Percentiles rank a stretch among this genome's conserved stretches.
Evolutionary conservation across 1,140 invertebrate genomes (phyloP).

Genomic region (Lineus longissimus): DNA sequence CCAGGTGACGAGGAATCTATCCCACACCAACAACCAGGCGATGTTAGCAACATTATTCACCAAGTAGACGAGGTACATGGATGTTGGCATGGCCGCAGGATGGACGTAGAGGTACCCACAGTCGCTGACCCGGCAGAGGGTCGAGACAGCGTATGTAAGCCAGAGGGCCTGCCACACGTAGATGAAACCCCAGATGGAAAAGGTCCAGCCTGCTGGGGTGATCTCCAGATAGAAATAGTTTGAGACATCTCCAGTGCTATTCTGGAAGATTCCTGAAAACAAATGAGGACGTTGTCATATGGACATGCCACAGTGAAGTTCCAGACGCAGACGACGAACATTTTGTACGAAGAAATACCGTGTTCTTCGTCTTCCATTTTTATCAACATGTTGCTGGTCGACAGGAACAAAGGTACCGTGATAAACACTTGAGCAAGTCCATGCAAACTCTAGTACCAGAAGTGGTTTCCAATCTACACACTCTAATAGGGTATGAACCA

Average conservation of each 20-base stretch:
- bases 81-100: slow-evolving; percentile 26
- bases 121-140: slow-evolving; percentile 28
- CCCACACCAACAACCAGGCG: slow-evolving; percentile 43
- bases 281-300: slow-evolving; percentile 3
- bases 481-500: no score
- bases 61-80: slow-evolving; percentile 29
- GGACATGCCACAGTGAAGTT: no score
- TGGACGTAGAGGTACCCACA: slow-evolving; percentile 22
- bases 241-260: slow-evolving; percentile 19
- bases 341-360: no score
- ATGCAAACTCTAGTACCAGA: no score
- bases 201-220: slow-evolving; percentile 41
- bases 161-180: slow-evolving; percentile 41
- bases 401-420: no score
- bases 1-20: slow-evolving; percentile 29
- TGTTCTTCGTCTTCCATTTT: no score
- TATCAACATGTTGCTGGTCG: no score
- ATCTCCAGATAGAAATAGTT: slow-evolving; percentile 21
- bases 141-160: slow-evolving; percentile 35
- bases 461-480: no score
- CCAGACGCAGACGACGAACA: no score
- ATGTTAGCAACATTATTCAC: slow-evolving; percentile 33
- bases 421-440: no score
- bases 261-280: slow-evolving; percentile 23
- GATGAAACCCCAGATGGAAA: slow-evolving; percentile 46